phyloP scores from a whole-genome alignment of 2,888 invertebrate genomes.

The Drosophila kokeensis region DNA sequence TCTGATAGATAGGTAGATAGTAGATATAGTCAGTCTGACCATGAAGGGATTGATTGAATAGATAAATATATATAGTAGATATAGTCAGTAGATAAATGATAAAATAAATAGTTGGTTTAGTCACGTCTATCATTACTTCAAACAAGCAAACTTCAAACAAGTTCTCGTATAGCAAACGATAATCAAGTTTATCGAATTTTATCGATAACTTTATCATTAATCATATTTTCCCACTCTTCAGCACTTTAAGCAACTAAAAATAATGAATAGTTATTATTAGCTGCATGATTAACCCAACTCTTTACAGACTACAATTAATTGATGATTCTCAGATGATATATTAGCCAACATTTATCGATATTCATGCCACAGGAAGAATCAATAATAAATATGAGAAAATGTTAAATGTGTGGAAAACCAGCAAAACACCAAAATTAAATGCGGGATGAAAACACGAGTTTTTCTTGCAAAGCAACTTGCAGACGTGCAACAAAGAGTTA shows the following conservation, averaged over 20 bases:
- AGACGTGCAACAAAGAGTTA: slow-evolving; percentile 12
- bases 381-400: neutral
- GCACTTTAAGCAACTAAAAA: neutral
- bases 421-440: neutral
- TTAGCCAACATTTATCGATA: neutral
- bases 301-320: neutral
- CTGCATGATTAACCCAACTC: neutral
- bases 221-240: rapidly evolving
- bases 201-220: neutral
- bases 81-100: neutral
- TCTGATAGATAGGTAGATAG: too few relatives aligned
- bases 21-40: too few relatives aligned
- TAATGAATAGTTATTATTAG: neutral
- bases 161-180: neutral
- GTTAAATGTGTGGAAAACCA: neutral
- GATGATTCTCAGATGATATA: neutral
- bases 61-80: too few relatives aligned
- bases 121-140: too few relatives aligned
- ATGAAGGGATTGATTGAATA: too few relatives aligned
- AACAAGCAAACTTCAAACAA: neutral
- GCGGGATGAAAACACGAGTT: neutral
- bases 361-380: neutral
- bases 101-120: neutral
- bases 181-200: neutral
- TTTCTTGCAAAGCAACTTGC: slow-evolving; percentile 11